Conservation (phyloP, 1,140 invertebrate species). For the Reticulitermes speratus region DNA sequence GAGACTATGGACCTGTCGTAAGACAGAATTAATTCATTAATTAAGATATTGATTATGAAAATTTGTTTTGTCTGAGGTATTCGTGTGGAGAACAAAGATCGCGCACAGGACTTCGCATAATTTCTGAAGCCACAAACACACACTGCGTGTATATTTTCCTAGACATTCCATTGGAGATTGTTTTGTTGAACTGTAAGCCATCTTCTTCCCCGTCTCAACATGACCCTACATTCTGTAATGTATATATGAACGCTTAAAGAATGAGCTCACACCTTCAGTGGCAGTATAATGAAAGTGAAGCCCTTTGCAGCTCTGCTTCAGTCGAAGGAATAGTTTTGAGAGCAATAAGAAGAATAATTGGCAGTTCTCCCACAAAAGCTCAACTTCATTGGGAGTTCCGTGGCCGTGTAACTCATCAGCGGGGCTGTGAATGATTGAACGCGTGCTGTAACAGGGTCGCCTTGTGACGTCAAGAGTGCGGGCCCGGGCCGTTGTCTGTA, state of each 20-base stretch:
- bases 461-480: background rate
- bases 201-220: background rate
- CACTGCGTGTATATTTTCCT: too few relatives aligned
- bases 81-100: too few relatives aligned
- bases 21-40: too few relatives aligned
- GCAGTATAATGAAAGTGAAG: background rate
- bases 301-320: background rate
- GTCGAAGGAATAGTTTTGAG: background rate
- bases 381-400: background rate
- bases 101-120: too few relatives aligned
- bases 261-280: background rate
- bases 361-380: background rate
- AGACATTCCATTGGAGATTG: too few relatives aligned
- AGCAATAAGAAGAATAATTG: background rate
- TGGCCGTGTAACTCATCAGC: background rate
- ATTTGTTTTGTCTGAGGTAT: too few relatives aligned
- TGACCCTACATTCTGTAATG: background rate
- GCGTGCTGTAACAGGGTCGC: background rate
- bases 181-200: background rate
- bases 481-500: background rate
- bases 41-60: too few relatives aligned
- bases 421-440: constrained; percentile 10
- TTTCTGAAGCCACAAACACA: too few relatives aligned
- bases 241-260: background rate
- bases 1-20: too few relatives aligned